Conservation (phyloP, 2,888 invertebrate genomes). For the Pteria penguin region DNA sequence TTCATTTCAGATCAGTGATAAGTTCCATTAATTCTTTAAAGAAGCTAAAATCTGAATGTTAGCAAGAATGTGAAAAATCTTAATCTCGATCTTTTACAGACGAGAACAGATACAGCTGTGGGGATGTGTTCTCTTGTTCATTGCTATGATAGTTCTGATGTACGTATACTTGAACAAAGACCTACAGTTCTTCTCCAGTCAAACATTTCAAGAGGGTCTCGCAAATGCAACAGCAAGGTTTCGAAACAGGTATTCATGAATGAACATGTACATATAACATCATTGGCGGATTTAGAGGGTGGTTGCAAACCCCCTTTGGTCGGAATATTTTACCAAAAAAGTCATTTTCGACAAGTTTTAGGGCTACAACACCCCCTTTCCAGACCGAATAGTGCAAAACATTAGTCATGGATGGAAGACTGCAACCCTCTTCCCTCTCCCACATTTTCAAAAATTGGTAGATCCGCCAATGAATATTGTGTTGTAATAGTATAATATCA, state of each 20-base stretch:
- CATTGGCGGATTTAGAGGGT: too few relatives aligned
- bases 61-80: too few relatives aligned
- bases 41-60: not conserved
- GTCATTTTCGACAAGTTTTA: too few relatives aligned
- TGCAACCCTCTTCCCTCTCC: too few relatives aligned
- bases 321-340: too few relatives aligned
- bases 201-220: slow-evolving; percentile 30
- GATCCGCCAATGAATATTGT: too few relatives aligned
- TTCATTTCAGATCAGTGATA: not conserved
- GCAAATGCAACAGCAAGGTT: not conserved
- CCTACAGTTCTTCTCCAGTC: slow-evolving; percentile 22
- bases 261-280: not conserved
- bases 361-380: too few relatives aligned
- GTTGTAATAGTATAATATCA: too few relatives aligned
- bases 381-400: too few relatives aligned
- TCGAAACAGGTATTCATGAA: not conserved
- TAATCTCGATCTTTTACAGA: slow-evolving; percentile 9
- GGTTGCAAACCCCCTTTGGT: too few relatives aligned
- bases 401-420: too few relatives aligned
- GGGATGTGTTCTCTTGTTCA: slow-evolving; percentile 28
- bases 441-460: too few relatives aligned
- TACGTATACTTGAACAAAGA: slow-evolving; percentile 29
- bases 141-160: slow-evolving; percentile 19
- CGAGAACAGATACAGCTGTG: slow-evolving; percentile 33
- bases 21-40: not conserved